A percentile compares a stretch with the other conserved stretches of the same genome.
phyloP scores from a whole-genome alignment of 1,140 invertebrate genomes.

The Magallana angulata region DNA sequence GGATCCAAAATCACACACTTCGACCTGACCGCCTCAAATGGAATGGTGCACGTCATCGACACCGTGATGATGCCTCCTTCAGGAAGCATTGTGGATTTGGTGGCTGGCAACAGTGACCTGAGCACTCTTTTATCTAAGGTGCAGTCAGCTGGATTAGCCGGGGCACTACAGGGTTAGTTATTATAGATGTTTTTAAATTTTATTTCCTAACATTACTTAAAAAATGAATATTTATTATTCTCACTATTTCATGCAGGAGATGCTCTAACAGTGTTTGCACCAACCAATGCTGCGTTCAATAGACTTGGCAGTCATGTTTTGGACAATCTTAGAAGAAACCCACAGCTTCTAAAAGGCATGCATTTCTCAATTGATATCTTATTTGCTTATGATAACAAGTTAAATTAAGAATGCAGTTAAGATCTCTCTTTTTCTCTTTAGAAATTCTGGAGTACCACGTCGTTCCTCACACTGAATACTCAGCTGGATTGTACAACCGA shows the following conservation, averaged over 20 bases:
- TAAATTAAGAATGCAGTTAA: too few relatives aligned
- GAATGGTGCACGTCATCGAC: constrained; percentile 58
- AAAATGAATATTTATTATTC: too few relatives aligned
- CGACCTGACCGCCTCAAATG: constrained; percentile 56
- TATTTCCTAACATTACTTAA: too few relatives aligned
- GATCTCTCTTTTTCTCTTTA: background rate
- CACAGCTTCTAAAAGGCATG: background rate
- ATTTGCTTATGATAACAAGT: background rate
- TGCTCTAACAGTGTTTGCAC: constrained; percentile 87
- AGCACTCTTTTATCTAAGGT: constrained; percentile 57
- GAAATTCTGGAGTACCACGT: constrained; percentile 63
- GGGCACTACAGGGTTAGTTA: constrained; percentile 51
- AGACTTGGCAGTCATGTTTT: constrained; percentile 53
- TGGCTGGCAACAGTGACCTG: constrained; percentile 53
- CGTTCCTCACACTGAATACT: constrained; percentile 60
- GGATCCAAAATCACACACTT: constrained; percentile 56
- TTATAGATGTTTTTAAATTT: background rate
- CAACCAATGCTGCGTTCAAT: constrained; percentile 91
- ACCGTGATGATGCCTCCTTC: constrained; percentile 62
- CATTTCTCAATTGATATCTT: background rate
- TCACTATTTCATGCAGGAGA: constrained; percentile 42
- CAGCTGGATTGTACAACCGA: constrained; percentile 57
- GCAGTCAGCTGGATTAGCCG: constrained; percentile 53
- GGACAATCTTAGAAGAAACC: background rate
- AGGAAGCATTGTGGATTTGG: constrained; percentile 61